Conservation (phyloP, 35 echinoderm and acorn worm genomes). For the Patiria miniata region DNA sequence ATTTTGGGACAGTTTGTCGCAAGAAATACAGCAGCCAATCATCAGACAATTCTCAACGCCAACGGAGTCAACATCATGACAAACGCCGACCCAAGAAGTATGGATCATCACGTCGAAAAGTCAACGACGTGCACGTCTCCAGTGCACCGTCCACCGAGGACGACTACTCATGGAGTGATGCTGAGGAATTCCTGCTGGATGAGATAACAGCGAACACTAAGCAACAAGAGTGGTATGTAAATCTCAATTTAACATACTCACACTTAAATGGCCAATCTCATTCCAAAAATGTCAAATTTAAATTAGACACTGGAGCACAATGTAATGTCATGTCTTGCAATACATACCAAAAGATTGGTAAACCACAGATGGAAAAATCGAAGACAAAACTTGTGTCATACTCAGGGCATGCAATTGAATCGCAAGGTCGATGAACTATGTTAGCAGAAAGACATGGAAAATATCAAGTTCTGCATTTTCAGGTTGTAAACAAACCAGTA, state of each 20-base stretch:
- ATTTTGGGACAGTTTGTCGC: too few species aligned
- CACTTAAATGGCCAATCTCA: conserved; percentile 2
- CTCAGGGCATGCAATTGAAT: too few species aligned
- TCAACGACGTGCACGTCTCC: too few species aligned
- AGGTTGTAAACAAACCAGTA: too few species aligned
- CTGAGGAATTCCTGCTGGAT: background rate
- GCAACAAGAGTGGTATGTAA: conserved; percentile 27
- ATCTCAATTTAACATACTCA: conserved; percentile 24
- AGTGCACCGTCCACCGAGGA: background rate
- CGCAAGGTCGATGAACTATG: too few species aligned
- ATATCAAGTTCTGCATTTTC: too few species aligned
- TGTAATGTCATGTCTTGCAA: background rate
- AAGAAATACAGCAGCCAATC: too few species aligned
- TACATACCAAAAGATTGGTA: background rate
- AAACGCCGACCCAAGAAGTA: too few species aligned
- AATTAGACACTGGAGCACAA: conserved; percentile 48
- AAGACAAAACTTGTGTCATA: conserved; percentile 23
- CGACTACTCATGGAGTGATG: background rate
- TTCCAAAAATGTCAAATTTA: background rate
- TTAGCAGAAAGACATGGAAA: too few species aligned
- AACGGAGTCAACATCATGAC: too few species aligned
- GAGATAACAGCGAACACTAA: background rate
- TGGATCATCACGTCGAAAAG: too few species aligned
- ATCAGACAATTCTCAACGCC: too few species aligned
- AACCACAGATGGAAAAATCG: conserved; percentile 12